These are phyloP conservation scores for Enteromius argenteus DNA, from an alignment of 2,797 vertebrate species.

Conservation along the genomic window DNA sequence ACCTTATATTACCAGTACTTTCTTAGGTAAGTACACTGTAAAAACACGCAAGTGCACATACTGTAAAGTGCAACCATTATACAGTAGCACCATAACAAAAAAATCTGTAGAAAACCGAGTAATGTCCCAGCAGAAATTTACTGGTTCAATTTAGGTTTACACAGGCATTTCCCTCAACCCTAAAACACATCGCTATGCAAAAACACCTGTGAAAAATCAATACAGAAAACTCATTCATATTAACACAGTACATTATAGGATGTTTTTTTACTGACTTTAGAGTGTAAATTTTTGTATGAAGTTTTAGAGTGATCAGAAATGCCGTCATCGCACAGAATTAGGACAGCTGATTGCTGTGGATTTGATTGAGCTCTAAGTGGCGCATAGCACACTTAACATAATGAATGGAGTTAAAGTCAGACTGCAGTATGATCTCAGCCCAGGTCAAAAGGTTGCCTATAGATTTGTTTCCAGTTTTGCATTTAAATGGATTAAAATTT, in stretches of 20 bases:
- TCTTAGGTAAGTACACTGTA: neutral
- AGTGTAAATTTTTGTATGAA: conserved; percentile 48
- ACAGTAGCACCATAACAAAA: neutral
- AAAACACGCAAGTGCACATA: neutral
- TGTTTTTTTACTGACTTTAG: neutral
- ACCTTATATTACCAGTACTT: neutral
- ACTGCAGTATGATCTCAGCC: conserved; percentile 72
- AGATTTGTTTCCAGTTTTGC: conserved; percentile 63
- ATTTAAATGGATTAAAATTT: conserved; percentile 58
- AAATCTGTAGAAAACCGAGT: neutral
- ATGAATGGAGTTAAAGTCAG: conserved; percentile 73
- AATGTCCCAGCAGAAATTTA: neutral
- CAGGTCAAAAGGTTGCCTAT: conserved; percentile 69
- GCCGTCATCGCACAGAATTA: conserved; percentile 65
- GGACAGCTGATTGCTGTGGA: conserved; percentile 63
- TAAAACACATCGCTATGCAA: neutral
- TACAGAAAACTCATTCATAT: neutral
- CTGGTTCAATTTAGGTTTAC: neutral
- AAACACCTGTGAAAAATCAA: neutral
- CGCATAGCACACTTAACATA: conserved; percentile 69
- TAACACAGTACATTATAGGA: neutral
- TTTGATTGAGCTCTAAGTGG: conserved; percentile 62
- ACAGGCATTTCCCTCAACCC: neutral
- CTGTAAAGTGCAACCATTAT: neutral
- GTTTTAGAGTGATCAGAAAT: conserved; percentile 64